These are phyloP conservation scores for Yponomeuta sedellus DNA, from an alignment of 2,888 invertebrate species.

Conservation along the genomic window DNA sequence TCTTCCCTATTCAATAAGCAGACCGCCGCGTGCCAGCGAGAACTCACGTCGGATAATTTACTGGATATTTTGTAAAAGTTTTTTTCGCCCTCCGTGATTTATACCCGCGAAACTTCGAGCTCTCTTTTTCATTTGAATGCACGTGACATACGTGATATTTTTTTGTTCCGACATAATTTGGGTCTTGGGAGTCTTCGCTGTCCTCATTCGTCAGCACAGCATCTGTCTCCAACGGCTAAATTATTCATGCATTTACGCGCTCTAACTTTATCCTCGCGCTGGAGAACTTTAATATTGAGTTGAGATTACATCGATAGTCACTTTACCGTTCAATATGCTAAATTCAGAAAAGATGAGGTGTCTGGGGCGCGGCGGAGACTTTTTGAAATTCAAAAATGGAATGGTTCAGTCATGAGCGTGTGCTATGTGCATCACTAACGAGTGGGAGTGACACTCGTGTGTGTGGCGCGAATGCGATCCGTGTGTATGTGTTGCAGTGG, in stretches of 20 bases:
- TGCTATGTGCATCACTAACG: constrained; percentile 53
- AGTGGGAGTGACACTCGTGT: constrained; percentile 52
- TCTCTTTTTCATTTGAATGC: constrained; percentile 76
- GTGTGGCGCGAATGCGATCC: constrained; percentile 75
- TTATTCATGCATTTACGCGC: constrained; percentile 72
- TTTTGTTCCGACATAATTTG: constrained; percentile 70
- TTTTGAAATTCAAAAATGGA: constrained; percentile 42
- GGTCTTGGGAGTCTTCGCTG: constrained; percentile 51
- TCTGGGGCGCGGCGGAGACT: constrained; percentile 30
- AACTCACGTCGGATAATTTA: constrained; percentile 77
- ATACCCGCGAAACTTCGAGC: constrained; percentile 73
- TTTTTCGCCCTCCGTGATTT: constrained; percentile 76
- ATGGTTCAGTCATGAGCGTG: constrained; percentile 73
- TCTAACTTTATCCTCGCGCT: constrained; percentile 53
- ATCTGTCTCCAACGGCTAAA: constrained; percentile 66
- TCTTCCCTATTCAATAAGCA: constrained; percentile 74
- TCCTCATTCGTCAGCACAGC: constrained; percentile 64
- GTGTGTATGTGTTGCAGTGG: constrained; percentile 88
- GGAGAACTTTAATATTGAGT: constrained; percentile 60
- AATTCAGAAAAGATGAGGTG: constrained; percentile 49
- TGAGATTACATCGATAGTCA: constrained; percentile 62
- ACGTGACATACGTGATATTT: constrained; percentile 75
- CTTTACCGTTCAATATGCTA: constrained; percentile 59
- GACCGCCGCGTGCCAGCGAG: constrained; percentile 72
- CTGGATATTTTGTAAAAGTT: constrained; percentile 76